phyloP scores from a whole-genome alignment of 2,888 invertebrate species.

The Caenorhabditis panamensis region DNA sequence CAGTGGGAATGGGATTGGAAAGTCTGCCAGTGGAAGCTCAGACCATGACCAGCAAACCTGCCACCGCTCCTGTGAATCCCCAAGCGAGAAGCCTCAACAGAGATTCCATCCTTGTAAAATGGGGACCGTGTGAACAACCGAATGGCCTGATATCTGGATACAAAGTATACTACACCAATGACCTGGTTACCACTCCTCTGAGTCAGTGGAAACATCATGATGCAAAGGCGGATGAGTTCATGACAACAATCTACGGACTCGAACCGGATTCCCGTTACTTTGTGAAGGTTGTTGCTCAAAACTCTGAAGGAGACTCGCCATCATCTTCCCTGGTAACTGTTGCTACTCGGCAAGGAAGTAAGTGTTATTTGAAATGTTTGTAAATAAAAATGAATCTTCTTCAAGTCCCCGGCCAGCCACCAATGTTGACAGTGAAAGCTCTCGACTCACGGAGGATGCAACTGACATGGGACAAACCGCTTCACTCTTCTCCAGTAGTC shows the following conservation, averaged over 20 bases:
- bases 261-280: conserved; percentile 69
- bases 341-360: conserved; percentile 92
- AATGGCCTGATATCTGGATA: conserved; percentile 89
- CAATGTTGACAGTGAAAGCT: conserved; percentile 90
- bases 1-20: conserved; percentile 91
- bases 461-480: conserved; percentile 92
- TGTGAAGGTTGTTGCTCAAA: conserved; percentile 94
- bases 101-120: conserved; percentile 96
- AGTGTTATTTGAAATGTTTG: conserved; percentile 53
- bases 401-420: conserved; percentile 95
- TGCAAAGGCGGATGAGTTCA: conserved; percentile 72
- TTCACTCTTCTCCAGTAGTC: conserved; percentile 66
- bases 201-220: conserved; percentile 72
- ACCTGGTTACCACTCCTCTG: conserved; percentile 37
- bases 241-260: conserved; percentile 72
- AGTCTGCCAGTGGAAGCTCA: conserved; percentile 92
- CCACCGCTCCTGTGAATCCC: conserved; percentile 91
- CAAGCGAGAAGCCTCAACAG: conserved; percentile 92
- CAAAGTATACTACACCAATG: conserved; percentile 90
- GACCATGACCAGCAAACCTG: conserved; percentile 88
- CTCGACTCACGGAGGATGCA: conserved; percentile 93
- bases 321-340: conserved; percentile 96
- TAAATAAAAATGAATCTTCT: background rate
- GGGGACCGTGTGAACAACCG: conserved; percentile 97
- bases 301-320: conserved; percentile 95